Conservation (phyloP, 1,140 invertebrate species). For the Babylonia areolata region DNA sequence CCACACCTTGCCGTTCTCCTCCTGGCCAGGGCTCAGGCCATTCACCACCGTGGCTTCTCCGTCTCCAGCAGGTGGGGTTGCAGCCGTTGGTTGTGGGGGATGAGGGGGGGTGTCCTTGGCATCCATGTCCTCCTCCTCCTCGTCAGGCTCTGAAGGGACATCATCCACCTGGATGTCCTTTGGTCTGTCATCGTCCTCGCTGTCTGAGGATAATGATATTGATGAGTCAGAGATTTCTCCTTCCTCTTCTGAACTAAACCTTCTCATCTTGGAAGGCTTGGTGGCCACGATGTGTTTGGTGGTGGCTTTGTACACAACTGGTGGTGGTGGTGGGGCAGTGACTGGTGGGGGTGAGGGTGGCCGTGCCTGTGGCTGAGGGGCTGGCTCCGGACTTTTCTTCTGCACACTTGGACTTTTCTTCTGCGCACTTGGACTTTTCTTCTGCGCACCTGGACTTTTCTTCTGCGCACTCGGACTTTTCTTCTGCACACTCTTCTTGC, state of each 20-base stretch:
- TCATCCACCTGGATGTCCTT: not conserved
- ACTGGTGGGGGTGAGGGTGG: not conserved
- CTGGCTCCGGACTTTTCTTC: not conserved
- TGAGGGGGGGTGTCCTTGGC: not conserved
- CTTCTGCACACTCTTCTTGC: not conserved
- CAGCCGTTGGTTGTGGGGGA: not conserved
- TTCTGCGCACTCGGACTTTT: not conserved
- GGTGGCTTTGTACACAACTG: not conserved
- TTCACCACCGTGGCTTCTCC: not conserved
- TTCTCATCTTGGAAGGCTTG: not conserved
- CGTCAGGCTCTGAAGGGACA: not conserved
- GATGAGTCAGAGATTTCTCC: slow-evolving; percentile 26
- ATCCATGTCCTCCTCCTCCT: not conserved
- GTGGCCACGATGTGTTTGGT: not conserved
- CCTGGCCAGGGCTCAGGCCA: not conserved
- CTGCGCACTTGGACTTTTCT: slow-evolving; percentile 1
- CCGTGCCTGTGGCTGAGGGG: not conserved
- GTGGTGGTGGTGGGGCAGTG: not conserved
- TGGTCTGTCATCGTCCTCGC: slow-evolving; percentile 13
- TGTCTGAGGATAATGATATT: slow-evolving; percentile 10
- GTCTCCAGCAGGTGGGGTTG: not conserved
- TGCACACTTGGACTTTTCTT: not conserved
- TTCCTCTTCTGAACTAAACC: slow-evolving; percentile 31
- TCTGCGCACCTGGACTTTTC: slow-evolving; percentile 1
- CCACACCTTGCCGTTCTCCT: slow-evolving; percentile 30